A percentile compares a stretch with the other conserved stretches of the same genome.
Conservation (phyloP, 2,113 vertebrate genomes). For the Muntiacus reevesi region DNA sequence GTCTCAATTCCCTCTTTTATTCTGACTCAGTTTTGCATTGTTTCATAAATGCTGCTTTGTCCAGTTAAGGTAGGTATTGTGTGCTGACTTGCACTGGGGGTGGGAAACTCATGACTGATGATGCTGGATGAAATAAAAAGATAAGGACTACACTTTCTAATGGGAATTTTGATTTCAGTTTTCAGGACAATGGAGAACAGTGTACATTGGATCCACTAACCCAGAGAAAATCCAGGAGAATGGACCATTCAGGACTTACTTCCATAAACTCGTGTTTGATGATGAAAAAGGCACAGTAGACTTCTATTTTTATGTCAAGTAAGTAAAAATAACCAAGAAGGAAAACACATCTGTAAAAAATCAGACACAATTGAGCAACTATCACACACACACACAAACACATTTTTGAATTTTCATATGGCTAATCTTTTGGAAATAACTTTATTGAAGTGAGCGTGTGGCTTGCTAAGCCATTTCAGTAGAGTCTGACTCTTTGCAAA, state of each 20-base stretch:
- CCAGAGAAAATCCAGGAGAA: not conserved
- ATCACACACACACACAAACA: not conserved
- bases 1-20: not conserved
- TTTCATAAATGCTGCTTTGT: not conserved
- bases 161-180: not conserved
- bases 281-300: not conserved
- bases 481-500: not conserved
- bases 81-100: not conserved
- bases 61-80: not conserved
- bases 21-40: not conserved
- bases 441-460: not conserved
- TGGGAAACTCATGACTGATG: not conserved
- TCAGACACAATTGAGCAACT: not conserved
- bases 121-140: not conserved
- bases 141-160: not conserved
- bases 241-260: not conserved
- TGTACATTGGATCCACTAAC: not conserved
- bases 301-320: not conserved
- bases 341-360: not conserved
- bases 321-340: not conserved
- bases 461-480: not conserved
- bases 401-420: not conserved
- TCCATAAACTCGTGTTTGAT: not conserved
- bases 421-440: not conserved
- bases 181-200: not conserved